Percentiles rank a stretch among this genome's conserved stretches.
Evolutionary conservation across 2,888 invertebrate species (phyloP).

Genomic region (Hofmannophila pseudospretella): DNA sequence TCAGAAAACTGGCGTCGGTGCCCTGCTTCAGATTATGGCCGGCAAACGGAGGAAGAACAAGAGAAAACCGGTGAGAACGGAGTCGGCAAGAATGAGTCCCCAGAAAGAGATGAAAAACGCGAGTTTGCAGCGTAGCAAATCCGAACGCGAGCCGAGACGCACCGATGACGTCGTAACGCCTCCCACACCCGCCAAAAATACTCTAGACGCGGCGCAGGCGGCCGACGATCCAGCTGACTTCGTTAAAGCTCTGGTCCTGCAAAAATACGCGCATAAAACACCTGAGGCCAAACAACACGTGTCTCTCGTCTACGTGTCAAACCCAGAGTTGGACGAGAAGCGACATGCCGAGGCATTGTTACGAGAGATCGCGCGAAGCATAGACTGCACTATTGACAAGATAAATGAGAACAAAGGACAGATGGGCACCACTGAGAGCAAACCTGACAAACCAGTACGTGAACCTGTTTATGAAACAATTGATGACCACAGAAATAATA

Average conservation of each 20-base stretch:
- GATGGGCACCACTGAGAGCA: slow-evolving; percentile 59
- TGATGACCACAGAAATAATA: slow-evolving; percentile 25
- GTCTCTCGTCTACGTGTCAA: slow-evolving; percentile 59
- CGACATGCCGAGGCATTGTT: slow-evolving; percentile 63
- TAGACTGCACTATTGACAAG: slow-evolving; percentile 62
- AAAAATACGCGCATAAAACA: slow-evolving; percentile 59
- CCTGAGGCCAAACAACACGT: slow-evolving; percentile 60
- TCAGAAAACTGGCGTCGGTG: slow-evolving; percentile 60
- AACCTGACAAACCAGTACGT: slow-evolving; percentile 10
- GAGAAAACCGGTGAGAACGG: slow-evolving; percentile 39
- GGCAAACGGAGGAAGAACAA: slow-evolving; percentile 55
- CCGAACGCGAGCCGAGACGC: slow-evolving; percentile 27
- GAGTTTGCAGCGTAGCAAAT: slow-evolving; percentile 43
- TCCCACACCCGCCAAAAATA: slow-evolving; percentile 60
- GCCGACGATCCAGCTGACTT: slow-evolving; percentile 53
- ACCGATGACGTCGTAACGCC: slow-evolving; percentile 27
- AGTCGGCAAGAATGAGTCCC: slow-evolving; percentile 49
- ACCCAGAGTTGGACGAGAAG: slow-evolving; percentile 56
- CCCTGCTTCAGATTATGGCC: slow-evolving; percentile 67
- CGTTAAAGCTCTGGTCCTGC: slow-evolving; percentile 64
- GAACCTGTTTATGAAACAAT: slow-evolving; percentile 50
- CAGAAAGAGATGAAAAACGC: slow-evolving; percentile 38
- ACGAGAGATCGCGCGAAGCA: slow-evolving; percentile 62
- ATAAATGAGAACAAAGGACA: slow-evolving; percentile 44
- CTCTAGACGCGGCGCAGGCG: slow-evolving; percentile 28